Percentiles rank a stretch among this genome's conserved stretches.
Conservation (phyloP, 2,888 invertebrate genomes). For the Yponomeuta malinellus region DNA sequence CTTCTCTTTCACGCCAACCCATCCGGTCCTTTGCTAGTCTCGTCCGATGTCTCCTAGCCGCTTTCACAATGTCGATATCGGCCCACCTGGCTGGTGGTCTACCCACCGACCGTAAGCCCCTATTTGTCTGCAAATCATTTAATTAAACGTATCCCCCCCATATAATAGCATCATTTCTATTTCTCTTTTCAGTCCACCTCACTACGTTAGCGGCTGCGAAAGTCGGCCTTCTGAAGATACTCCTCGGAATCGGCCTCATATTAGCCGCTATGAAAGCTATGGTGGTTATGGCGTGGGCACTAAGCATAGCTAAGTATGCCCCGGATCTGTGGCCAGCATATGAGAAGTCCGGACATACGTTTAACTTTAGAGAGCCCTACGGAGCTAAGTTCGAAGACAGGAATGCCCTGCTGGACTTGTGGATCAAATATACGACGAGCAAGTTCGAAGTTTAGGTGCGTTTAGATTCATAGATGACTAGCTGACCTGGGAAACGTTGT, state of each 20-base stretch:
- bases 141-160: too few species aligned
- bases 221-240: slow-evolving; percentile 56
- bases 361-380: slow-evolving; percentile 19
- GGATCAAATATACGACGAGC: neutral
- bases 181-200: slow-evolving; percentile 66
- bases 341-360: slow-evolving; percentile 24
- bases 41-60: too few species aligned
- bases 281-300: slow-evolving; percentile 53
- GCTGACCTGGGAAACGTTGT: too few species aligned
- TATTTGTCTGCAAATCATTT: too few species aligned
- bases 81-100: too few species aligned
- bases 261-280: slow-evolving; percentile 48
- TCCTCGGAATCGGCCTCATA: slow-evolving; percentile 48
- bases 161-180: too few species aligned
- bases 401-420: neutral
- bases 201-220: slow-evolving; percentile 53
- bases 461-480: neutral
- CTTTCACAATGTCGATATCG: too few species aligned
- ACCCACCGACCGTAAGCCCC: too few species aligned
- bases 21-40: too few species aligned
- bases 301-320: slow-evolving; percentile 50
- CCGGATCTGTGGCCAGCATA: slow-evolving; percentile 49
- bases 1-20: too few species aligned
- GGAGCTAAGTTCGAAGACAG: slow-evolving; percentile 15
- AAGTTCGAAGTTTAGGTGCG: slow-evolving; percentile 10